Evolutionary conservation across 1,140 invertebrate species (phyloP).

Genomic region (Zophobas atratus): DNA sequence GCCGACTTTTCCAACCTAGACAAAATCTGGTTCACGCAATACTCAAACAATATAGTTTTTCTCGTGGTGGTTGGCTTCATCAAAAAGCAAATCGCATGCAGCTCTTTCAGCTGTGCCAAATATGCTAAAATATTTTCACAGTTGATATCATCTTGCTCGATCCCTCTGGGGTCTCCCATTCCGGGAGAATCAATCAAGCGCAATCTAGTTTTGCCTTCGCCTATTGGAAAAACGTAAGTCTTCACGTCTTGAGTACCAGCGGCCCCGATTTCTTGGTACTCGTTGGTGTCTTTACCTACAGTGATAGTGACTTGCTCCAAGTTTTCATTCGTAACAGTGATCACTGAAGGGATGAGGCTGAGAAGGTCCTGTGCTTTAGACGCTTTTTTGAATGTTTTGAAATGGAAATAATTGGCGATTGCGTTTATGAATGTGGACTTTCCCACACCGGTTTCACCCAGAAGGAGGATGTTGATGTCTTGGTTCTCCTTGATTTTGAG

Average conservation of each 20-base stretch:
- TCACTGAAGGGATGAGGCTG: conserved; percentile 60
- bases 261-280: conserved; percentile 56
- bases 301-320: conserved; percentile 45
- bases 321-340: conserved; percentile 58
- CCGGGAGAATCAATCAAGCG: conserved; percentile 64
- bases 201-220: conserved; percentile 52
- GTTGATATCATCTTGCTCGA: conserved; percentile 61
- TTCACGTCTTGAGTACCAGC: conserved; percentile 63
- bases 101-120: conserved; percentile 56
- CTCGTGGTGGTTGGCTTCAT: conserved; percentile 59
- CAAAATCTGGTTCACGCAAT: conserved; percentile 62
- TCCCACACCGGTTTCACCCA: conserved; percentile 64
- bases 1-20: conserved; percentile 62
- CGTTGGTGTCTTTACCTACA: conserved; percentile 59
- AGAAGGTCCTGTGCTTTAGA: conserved; percentile 51
- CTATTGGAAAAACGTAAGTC: conserved; percentile 62
- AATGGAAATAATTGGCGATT: conserved; percentile 63
- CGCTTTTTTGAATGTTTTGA: conserved; percentile 57
- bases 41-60: conserved; percentile 59
- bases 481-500: conserved; percentile 37
- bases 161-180: conserved; percentile 60
- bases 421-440: conserved; percentile 66
- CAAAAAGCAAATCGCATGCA: conserved; percentile 63
- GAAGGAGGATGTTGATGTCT: conserved; percentile 63
- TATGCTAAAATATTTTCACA: conserved; percentile 63